phyloP scores from a whole-genome alignment of 1,140 invertebrate species.

The Diprion similis region DNA sequence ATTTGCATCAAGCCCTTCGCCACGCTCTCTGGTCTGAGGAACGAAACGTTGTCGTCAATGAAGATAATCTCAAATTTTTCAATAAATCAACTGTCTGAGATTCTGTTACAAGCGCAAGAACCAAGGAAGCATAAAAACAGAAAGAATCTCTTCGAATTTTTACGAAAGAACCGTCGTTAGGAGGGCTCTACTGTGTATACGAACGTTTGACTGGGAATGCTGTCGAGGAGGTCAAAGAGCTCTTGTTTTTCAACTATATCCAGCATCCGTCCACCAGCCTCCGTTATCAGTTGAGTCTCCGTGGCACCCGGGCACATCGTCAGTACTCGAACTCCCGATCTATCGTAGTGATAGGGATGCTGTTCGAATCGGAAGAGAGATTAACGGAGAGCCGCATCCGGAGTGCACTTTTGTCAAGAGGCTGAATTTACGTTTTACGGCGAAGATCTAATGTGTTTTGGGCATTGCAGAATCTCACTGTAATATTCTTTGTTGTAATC shows the following conservation, averaged over 20 bases:
- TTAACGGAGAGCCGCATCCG: not conserved
- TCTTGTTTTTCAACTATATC: conserved; percentile 32
- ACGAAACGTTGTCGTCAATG: not conserved
- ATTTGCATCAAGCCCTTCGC: conserved; percentile 60
- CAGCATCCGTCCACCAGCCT: conserved; percentile 35
- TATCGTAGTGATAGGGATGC: conserved; percentile 55
- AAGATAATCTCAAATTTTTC: not conserved
- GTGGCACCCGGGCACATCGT: conserved; percentile 57
- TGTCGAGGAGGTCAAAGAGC: too few species aligned
- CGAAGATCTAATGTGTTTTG: not conserved
- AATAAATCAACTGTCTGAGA: not conserved
- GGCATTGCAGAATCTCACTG: not conserved
- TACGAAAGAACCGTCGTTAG: not conserved
- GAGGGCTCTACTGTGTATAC: not conserved
- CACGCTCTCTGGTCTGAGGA: conserved; percentile 54
- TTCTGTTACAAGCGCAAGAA: not conserved
- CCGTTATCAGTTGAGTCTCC: conserved; percentile 40
- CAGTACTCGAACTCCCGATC: conserved; percentile 57
- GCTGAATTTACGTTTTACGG: not conserved
- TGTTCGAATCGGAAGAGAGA: conserved; percentile 18
- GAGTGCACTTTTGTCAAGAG: not conserved
- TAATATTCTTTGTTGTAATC: conserved; percentile 2
- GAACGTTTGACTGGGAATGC: not conserved
- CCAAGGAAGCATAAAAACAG: too few species aligned
- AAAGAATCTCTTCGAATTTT: too few species aligned